Evolutionary conservation across 2,888 invertebrate genomes (phyloP).

Genomic region (Andrena praecox): DNA sequence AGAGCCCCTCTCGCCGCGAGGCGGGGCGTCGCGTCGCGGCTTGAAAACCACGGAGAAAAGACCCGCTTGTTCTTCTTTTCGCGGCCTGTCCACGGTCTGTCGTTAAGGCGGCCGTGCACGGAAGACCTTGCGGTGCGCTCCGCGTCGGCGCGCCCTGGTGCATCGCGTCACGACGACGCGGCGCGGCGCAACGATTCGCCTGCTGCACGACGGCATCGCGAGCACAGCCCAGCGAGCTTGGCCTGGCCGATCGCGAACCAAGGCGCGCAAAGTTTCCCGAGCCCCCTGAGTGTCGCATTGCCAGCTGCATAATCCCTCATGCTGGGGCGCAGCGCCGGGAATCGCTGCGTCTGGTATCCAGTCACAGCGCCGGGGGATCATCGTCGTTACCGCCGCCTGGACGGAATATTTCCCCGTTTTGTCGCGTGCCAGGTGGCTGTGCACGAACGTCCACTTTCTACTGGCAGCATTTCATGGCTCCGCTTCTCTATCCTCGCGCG

Average conservation of each 20-base stretch:
- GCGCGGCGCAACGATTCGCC: conserved; percentile 6
- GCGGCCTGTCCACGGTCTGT: conserved; percentile 32
- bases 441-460: background rate
- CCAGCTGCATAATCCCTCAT: conserved; percentile 47
- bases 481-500: background rate
- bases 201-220: conserved; percentile 19
- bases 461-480: background rate
- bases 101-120: conserved; percentile 37
- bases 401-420: background rate
- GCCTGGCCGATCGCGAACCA: conserved; percentile 40
- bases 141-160: conserved; percentile 1
- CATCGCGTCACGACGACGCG: conserved; percentile 19
- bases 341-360: conserved; percentile 34
- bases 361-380: background rate
- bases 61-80: conserved; percentile 21
- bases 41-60: background rate
- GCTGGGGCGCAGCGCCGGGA: conserved; percentile 43
- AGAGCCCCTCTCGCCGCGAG: background rate
- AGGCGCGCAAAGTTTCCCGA: conserved; percentile 37
- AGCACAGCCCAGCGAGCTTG: conserved; percentile 22
- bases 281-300: conserved; percentile 43
- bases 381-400: background rate
- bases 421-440: background rate
- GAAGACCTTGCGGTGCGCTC: conserved; percentile 35
- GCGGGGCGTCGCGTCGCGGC: background rate